Evolutionary conservation across 1,140 invertebrate genomes (phyloP), one percentile per base, ranked within the genome.

Genomic region (Tribolium madens): DNA sequence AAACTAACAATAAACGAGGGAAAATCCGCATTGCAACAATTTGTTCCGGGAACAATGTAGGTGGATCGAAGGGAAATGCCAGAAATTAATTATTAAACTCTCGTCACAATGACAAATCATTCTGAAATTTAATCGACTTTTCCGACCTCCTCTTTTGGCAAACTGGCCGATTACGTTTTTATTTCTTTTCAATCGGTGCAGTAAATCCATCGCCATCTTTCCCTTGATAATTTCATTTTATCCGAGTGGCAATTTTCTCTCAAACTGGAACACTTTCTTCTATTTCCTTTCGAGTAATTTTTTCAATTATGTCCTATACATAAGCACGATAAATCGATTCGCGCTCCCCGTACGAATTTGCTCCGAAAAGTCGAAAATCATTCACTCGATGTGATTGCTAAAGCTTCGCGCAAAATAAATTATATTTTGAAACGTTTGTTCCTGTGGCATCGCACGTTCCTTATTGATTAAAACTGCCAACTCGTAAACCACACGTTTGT

Each of bases 221-320:
- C 57, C 57, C 57, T 64, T 64, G 57, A 64, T 64, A 64, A 64
- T 64, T 64, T 64, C 57, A 64, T 64, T 64, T 64, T 64, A 64
- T 64, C 57, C 57, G 57, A 64, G 57, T 64, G 57, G 57, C 57
- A 64, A 64, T 64, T 64, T 64, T 64, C 57, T 31, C 57, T 64
- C 57, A 64, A 64, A 64, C 57, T 64, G 57, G 57, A 64, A 64
- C 57, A 64, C 57, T 64, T 64, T 64, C 57, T 64, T 33, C 57
- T 64, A 64, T 64, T 64, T 64, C 57, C 57, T 64, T 64, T 26
- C 57, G 57, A 64, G 57, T 64, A 64, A 64, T 64, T 64, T 64
- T 64, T 64, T 64, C 57, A 64, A 64, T 64, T 64, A 64, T 64
- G 57, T 64, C 57, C 57, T 26, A 64, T 64, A 64, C 57, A 64